phyloP scores from a whole-genome alignment of 2,888 invertebrate species.

The Cenopis cana region DNA sequence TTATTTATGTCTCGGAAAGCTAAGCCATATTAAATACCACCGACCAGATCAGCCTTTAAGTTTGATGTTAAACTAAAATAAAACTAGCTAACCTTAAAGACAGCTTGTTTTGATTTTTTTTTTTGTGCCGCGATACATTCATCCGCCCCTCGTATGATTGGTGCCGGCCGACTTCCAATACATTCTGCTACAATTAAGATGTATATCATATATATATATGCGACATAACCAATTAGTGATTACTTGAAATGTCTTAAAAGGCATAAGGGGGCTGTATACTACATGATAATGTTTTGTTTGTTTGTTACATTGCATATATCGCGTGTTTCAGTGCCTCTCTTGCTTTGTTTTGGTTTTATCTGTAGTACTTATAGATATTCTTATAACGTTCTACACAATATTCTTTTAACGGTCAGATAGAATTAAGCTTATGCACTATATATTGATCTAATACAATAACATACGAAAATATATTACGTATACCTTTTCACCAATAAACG shows the following conservation, averaged over 20 bases:
- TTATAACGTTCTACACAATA: constrained; percentile 18
- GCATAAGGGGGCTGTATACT: constrained; percentile 13
- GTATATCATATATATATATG: neutral
- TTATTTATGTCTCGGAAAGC: neutral
- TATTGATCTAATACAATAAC: constrained; percentile 50
- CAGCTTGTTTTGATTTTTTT: neutral
- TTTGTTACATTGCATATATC: neutral
- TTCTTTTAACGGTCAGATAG: constrained; percentile 43
- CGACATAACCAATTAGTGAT: constrained; percentile 16
- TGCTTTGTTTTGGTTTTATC: neutral
- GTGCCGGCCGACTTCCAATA: constrained; percentile 50
- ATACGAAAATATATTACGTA: constrained; percentile 51
- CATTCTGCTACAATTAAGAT: constrained; percentile 36
- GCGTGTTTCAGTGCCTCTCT: neutral
- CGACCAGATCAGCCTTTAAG: constrained; percentile 3
- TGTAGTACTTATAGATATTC: neutral
- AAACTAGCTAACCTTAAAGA: neutral
- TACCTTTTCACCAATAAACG: constrained; percentile 65
- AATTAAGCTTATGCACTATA: constrained; percentile 49
- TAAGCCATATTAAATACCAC: constrained; percentile 21
- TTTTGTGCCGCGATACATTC: constrained; percentile 7
- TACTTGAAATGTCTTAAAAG: neutral
- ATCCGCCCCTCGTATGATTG: constrained; percentile 22
- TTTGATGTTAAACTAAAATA: neutral
- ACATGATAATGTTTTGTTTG: neutral